phyloP scores from a whole-genome alignment of 2,113 vertebrate genomes.

The Nycticryphes semicollaris region DNA sequence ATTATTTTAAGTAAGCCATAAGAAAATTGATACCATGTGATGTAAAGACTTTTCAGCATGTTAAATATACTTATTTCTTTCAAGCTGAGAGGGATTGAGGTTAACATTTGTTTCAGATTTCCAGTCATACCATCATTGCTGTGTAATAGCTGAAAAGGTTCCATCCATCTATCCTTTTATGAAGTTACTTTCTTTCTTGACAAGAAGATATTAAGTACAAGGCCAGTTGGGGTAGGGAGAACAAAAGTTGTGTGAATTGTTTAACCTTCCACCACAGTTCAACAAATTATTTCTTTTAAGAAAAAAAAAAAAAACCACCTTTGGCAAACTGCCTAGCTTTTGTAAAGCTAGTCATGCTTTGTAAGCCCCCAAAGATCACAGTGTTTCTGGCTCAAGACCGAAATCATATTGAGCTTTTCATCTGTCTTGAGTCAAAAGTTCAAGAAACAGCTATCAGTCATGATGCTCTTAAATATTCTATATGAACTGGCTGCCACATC shows the following conservation, averaged over 20 bases:
- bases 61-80: neutral
- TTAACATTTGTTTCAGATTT: constrained; percentile 56
- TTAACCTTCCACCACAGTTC: constrained; percentile 77
- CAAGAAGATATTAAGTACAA: constrained; percentile 48
- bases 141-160: constrained; percentile 46
- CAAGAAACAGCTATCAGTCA: neutral
- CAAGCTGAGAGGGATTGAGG: neutral
- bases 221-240: constrained; percentile 24
- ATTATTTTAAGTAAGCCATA: neutral
- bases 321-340: constrained; percentile 74
- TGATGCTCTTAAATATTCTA: neutral
- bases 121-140: constrained; percentile 32
- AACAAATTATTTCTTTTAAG: neutral
- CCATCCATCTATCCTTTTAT: constrained; percentile 22
- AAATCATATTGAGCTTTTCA: constrained; percentile 9
- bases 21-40: constrained; percentile 23
- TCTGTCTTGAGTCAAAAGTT: neutral
- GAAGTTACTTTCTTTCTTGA: constrained; percentile 61
- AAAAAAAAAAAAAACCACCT: neutral
- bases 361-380: constrained; percentile 45
- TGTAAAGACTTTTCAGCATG: neutral
- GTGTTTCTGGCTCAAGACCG: constrained; percentile 41
- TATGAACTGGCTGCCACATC: neutral
- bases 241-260: constrained; percentile 75
- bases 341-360: constrained; percentile 51